Base-by-base conservation (phyloP, 2,113 vertebrate genomes). In the Phaethornis superciliosus region DNA sequence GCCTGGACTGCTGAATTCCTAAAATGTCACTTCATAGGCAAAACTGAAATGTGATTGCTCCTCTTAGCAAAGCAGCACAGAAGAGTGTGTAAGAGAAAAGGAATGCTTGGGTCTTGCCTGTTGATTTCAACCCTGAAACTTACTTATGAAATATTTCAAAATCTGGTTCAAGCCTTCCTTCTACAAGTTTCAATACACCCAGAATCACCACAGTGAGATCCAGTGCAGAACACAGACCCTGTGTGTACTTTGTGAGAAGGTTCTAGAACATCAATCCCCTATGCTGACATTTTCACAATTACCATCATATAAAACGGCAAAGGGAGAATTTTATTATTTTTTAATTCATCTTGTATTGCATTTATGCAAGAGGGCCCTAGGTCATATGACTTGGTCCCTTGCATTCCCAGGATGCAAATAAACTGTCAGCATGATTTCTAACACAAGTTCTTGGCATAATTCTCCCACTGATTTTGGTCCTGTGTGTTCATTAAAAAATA, bases 21-120 rank as follows among this genome's bases (percentile, higher is more conserved):
- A 9, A 62, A 23, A 5, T 1, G 20, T 22, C 1, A 0, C 60
- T 32, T 40, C 68, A 15, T 1, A 7, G 1, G 7, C 26, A 7
- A 37, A 32, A 3, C 37, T 3, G 8, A 14, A 65, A 7, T 21
- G 5, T 0, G 0, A 16, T 4, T 6, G 0, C 20, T n/a, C 1
- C 40, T 56, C 58, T 13, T 4, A 7, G 12, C 30, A 79, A 32
- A 64, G 4, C 49, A 88, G 40, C 44, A 9, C 1, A 17, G 24
- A 6, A 23, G 8, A 26, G 22, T 0, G 3, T 16, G 30, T 5
- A 7, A 32, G 47, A 19, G 24, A 55, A 51, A 82, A 23, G 6
- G 5, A 52, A 13, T 2, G 4, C 23, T 37, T 54, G 23, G 8
- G 9, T 21, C 55, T 52, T 52, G 32, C 58, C 42, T 76, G 17